phyloP scores from a whole-genome alignment of 30 jellyfish, hydroid and myxozoan species.

The Aurelia aurita complex sp. Pacific region DNA sequence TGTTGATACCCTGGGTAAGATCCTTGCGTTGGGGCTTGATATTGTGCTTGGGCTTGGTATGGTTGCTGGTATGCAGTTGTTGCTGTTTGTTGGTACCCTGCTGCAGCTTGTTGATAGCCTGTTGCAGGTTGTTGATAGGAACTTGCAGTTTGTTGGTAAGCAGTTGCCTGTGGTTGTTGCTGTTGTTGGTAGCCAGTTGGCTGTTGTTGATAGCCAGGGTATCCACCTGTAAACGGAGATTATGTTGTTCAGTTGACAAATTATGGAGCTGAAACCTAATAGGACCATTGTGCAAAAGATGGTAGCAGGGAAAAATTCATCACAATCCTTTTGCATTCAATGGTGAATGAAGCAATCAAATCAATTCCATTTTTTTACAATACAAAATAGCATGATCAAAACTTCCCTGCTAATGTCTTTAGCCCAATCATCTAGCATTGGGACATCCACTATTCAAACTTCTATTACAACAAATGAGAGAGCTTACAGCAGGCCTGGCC shows the following conservation, averaged over 20 bases:
- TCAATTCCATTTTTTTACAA: too few relatives aligned
- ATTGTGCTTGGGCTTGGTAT: constrained; percentile 30
- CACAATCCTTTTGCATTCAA: too few relatives aligned
- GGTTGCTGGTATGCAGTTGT: constrained; percentile 38
- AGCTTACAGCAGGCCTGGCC: too few relatives aligned
- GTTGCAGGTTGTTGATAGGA: constrained; percentile 18
- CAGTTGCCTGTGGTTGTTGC: constrained; percentile 37
- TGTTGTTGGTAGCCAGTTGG: not conserved
- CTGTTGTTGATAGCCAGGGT: constrained; percentile 15
- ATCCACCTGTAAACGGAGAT: constrained; percentile 29
- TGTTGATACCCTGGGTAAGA: constrained; percentile 50
- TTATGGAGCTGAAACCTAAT: not conserved
- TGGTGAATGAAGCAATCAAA: too few relatives aligned
- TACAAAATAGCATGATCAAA: too few relatives aligned
- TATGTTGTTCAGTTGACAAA: not conserved
- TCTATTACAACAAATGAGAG: too few relatives aligned
- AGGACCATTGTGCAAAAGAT: too few relatives aligned
- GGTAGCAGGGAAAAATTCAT: too few relatives aligned
- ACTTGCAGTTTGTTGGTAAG: not conserved
- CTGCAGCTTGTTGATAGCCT: constrained; percentile 20
- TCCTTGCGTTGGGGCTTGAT: constrained; percentile 41
- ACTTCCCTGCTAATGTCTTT: too few relatives aligned
- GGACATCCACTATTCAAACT: too few relatives aligned
- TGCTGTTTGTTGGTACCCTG: not conserved
- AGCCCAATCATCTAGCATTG: too few relatives aligned